These are phyloP conservation scores for Seriola rivoliana DNA, from an alignment of 2,113 vertebrate species.

Conservation along the genomic window DNA sequence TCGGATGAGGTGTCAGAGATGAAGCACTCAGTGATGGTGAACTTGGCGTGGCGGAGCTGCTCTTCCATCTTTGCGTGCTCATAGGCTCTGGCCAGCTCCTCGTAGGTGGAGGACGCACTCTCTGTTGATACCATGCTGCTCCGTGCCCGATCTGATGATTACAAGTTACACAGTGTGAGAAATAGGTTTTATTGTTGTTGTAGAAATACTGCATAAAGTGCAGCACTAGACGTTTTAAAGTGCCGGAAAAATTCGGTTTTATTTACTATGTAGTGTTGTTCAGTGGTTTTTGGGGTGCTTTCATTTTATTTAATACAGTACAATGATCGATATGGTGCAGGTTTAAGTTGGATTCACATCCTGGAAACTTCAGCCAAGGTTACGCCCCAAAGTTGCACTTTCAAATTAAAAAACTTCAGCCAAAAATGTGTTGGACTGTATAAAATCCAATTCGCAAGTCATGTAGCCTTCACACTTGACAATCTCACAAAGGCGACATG, in stretches of 20 bases:
- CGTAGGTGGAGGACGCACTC: slow-evolving; percentile 98
- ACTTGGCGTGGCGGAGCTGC: slow-evolving; percentile 98
- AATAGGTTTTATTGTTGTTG: background rate
- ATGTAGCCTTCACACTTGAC: slow-evolving; percentile 14
- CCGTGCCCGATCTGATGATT: slow-evolving; percentile 91
- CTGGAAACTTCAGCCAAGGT: slow-evolving; percentile 6
- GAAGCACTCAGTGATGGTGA: slow-evolving; percentile 99
- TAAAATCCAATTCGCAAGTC: background rate
- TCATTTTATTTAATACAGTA: background rate
- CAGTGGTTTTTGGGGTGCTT: background rate
- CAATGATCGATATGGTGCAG: background rate
- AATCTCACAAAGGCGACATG: slow-evolving; percentile 26
- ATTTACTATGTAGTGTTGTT: background rate
- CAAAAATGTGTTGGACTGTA: slow-evolving; percentile 25
- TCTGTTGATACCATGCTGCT: slow-evolving; percentile 99
- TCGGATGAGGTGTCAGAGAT: slow-evolving; percentile 99
- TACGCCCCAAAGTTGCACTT: slow-evolving; percentile 19
- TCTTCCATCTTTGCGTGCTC: slow-evolving; percentile 99
- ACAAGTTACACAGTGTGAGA: background rate
- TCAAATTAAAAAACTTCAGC: slow-evolving; percentile 13
- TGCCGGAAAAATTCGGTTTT: background rate
- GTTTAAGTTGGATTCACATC: slow-evolving; percentile 25
- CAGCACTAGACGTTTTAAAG: background rate
- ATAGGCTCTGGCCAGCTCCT: slow-evolving; percentile 97
- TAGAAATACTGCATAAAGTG: background rate